Percentiles rank a stretch among this genome's conserved stretches.
These are phyloP conservation scores for Heliocidaris tuberculata DNA, from an alignment of 35 echinoderm and acorn worm genomes.

Conservation along the genomic window DNA sequence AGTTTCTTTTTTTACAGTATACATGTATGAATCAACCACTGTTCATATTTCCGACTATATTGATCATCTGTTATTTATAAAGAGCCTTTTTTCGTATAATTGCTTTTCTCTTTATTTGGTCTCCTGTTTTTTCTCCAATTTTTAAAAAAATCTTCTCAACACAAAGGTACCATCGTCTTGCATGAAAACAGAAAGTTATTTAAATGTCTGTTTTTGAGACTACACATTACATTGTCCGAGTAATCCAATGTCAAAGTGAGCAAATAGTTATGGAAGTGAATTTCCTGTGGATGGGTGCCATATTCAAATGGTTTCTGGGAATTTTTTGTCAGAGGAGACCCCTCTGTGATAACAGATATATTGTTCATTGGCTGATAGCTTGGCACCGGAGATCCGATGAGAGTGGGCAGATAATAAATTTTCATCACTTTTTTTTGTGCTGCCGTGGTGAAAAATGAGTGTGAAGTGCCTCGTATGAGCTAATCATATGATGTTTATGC, in stretches of 20 bases:
- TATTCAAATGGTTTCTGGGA: background rate
- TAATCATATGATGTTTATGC: constrained; percentile 13
- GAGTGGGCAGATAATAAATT: background rate
- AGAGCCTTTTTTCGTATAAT: no score
- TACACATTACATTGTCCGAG: background rate
- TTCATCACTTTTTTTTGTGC: background rate
- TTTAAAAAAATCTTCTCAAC: no score
- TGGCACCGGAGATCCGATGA: background rate
- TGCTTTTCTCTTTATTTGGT: no score
- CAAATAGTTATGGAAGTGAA: constrained; percentile 18
- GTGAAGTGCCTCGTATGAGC: background rate
- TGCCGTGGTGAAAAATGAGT: background rate
- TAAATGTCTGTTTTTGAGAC: constrained; percentile 2
- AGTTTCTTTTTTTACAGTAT: no score
- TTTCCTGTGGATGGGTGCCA: constrained; percentile 14
- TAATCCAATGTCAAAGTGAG: background rate
- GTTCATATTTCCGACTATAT: no score
- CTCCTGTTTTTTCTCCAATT: no score
- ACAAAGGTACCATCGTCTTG: background rate
- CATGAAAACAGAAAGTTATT: background rate
- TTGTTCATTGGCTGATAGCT: background rate
- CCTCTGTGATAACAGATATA: background rate
- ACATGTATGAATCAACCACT: no score
- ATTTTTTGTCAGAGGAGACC: background rate
- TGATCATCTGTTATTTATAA: no score